These are phyloP conservation scores for Leptonema lineaticorne DNA, from an alignment of 1,140 invertebrate species.

Conservation along the genomic window DNA sequence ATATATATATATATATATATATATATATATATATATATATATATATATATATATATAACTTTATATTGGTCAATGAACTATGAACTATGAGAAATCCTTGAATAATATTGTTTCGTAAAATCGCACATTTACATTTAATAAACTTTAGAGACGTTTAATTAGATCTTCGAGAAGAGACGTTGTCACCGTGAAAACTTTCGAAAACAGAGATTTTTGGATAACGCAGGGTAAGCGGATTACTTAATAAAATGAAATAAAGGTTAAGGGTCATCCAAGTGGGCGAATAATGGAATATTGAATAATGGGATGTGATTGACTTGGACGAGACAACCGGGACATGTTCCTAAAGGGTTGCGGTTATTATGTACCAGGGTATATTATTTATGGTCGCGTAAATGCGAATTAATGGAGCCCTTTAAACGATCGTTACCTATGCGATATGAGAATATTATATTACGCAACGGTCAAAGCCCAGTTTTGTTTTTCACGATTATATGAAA, in stretches of 20 bases:
- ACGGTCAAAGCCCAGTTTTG: background rate
- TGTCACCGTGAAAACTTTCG: too few relatives aligned
- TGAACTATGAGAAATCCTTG: too few relatives aligned
- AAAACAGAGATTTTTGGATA: too few relatives aligned
- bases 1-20: too few relatives aligned
- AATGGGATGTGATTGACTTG: background rate
- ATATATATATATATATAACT: too few relatives aligned
- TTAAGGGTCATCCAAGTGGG: background rate
- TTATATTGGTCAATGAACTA: too few relatives aligned
- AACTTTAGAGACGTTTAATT: too few relatives aligned
- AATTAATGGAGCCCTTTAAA: background rate
- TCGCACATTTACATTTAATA: too few relatives aligned
- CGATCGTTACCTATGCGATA: background rate
- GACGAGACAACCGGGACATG: background rate
- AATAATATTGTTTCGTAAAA: too few relatives aligned
- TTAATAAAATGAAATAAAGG: background rate
- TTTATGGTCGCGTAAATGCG: background rate
- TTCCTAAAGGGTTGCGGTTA: background rate
- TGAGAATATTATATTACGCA: conserved; percentile 2
- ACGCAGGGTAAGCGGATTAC: background rate
- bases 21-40: too few relatives aligned
- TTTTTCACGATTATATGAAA: too few relatives aligned
- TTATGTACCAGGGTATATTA: background rate
- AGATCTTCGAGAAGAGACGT: too few relatives aligned
- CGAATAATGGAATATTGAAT: background rate